Evolutionary conservation across 1,140 invertebrate genomes (phyloP).

Genomic region (Pissodes strobi): DNA sequence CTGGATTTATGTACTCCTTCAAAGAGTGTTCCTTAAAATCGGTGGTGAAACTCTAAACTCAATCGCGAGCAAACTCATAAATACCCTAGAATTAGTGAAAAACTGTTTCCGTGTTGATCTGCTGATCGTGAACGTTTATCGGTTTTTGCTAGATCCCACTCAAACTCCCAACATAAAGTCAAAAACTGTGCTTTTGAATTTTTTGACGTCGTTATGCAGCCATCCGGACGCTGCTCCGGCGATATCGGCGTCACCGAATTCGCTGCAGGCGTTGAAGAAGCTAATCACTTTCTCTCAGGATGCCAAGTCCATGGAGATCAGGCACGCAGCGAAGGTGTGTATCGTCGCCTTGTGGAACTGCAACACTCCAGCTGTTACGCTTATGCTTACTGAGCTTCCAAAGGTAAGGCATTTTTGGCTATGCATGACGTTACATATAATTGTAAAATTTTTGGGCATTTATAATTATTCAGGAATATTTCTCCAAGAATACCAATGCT

Average conservation of each 20-base stretch:
- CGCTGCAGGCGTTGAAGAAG: slow-evolving; percentile 68
- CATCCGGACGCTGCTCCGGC: slow-evolving; percentile 56
- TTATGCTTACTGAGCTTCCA: slow-evolving; percentile 79
- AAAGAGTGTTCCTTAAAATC: slow-evolving; percentile 81
- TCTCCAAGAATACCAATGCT: neutral
- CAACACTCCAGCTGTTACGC: slow-evolving; percentile 84
- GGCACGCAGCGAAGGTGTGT: slow-evolving; percentile 76
- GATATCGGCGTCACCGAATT: slow-evolving; percentile 55
- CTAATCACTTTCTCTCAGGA: slow-evolving; percentile 70
- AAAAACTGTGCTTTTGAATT: slow-evolving; percentile 65
- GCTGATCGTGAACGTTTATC: slow-evolving; percentile 65
- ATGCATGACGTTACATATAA: neutral
- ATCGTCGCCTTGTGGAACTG: slow-evolving; percentile 87
- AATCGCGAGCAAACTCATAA: slow-evolving; percentile 86
- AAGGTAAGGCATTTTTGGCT: slow-evolving; percentile 60
- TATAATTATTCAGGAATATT: neutral
- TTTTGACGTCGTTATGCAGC: slow-evolving; percentile 72
- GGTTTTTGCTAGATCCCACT: slow-evolving; percentile 82
- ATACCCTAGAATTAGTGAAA: slow-evolving; percentile 83
- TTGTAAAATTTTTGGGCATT: neutral
- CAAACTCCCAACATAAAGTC: slow-evolving; percentile 87
- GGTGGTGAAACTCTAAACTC: slow-evolving; percentile 89
- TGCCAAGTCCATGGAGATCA: slow-evolving; percentile 76
- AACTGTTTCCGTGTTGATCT: slow-evolving; percentile 68
- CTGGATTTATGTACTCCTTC: slow-evolving; percentile 87